A percentile compares a stretch with the other conserved stretches of the same genome.
Conservation (phyloP, 2,113 vertebrate genomes). For the Gallinago undulata region DNA sequence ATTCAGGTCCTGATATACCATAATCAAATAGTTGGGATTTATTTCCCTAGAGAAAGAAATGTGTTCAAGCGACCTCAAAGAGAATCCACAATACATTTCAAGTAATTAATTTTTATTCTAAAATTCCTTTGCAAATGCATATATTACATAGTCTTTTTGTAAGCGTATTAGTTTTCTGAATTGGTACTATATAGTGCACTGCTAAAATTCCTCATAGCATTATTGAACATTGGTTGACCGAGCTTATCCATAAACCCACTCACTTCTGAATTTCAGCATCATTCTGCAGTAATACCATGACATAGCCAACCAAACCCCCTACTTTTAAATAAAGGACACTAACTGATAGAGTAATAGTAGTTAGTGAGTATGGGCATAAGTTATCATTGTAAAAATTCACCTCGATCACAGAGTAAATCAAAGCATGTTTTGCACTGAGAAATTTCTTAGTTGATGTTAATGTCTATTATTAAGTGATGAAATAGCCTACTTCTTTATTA, state of each 20-base stretch:
- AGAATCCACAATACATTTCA: neutral
- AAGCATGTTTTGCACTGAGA: neutral
- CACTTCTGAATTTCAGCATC: neutral
- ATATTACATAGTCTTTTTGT: neutral
- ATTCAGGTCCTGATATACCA: neutral
- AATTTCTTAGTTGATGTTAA: neutral
- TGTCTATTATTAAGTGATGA: neutral
- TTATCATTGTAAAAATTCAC: neutral
- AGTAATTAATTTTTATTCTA: neutral
- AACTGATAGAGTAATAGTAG: neutral
- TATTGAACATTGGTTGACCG: rapidly evolving
- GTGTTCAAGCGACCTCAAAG: neutral
- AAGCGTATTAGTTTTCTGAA: neutral
- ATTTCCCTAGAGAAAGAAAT: neutral
- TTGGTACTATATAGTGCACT: neutral
- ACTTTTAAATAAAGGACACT: neutral
- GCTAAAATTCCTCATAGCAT: neutral
- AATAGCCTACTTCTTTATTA: neutral
- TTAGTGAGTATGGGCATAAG: neutral
- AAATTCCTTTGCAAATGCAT: neutral
- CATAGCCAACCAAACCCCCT: neutral
- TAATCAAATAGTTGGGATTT: neutral
- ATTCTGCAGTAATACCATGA: rapidly evolving
- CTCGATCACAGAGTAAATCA: neutral
- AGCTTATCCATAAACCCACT: neutral